Percentiles rank a stretch among this genome's conserved stretches.
These are phyloP conservation scores for Coreoperca whiteheadi DNA, from an alignment of 2,113 vertebrate species.

Conservation along the genomic window DNA sequence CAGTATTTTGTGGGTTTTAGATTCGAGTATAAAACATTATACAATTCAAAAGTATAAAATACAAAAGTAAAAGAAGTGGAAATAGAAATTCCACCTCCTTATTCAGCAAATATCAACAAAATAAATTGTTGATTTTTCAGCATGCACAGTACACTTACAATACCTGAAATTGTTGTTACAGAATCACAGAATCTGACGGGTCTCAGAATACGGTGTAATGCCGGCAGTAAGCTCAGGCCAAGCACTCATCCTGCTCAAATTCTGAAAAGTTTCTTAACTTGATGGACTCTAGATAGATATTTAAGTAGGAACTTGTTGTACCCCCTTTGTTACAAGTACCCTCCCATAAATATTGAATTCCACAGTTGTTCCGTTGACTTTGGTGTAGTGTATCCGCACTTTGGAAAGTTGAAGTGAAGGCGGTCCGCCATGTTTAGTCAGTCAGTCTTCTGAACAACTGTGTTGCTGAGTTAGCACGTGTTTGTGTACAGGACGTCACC, in stretches of 20 bases:
- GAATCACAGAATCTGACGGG: neutral
- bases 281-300: neutral
- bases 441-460: neutral
- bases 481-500: too few species aligned
- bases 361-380: neutral
- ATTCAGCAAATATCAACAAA: too few species aligned
- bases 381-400: neutral
- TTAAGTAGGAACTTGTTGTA: neutral
- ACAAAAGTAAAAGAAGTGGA: too few species aligned
- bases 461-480: too few species aligned
- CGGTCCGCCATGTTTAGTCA: neutral
- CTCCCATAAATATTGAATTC: neutral
- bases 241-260: too few species aligned
- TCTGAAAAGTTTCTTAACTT: neutral
- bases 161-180: neutral
- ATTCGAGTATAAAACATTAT: too few species aligned
- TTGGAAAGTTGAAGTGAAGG: neutral
- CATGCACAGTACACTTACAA: too few species aligned
- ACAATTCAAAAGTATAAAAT: too few species aligned
- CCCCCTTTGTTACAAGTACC: neutral
- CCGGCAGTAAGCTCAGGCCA: neutral
- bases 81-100: too few species aligned
- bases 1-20: too few species aligned
- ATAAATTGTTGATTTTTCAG: too few species aligned
- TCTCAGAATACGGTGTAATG: neutral